Evolutionary conservation across 2,888 invertebrate species (phyloP).

Genomic region (Bedellia somnulentella): DNA sequence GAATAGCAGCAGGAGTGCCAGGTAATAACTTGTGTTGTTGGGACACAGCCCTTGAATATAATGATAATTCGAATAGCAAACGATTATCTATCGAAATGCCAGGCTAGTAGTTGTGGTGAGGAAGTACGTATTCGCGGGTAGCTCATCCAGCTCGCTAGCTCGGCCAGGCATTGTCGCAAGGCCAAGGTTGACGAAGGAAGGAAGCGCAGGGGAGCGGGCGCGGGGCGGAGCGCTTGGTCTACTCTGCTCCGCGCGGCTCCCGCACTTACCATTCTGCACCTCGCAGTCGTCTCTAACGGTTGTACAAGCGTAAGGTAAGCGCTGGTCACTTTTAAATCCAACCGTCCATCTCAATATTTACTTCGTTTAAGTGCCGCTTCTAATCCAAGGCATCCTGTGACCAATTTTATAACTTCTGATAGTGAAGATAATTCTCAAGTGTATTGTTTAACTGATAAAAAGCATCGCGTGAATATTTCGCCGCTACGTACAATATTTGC

Average conservation of each 20-base stretch:
- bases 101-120: too few relatives aligned
- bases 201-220: conserved; percentile 29
- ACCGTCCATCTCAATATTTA: too few relatives aligned
- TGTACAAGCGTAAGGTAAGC: conserved; percentile 60
- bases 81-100: too few relatives aligned
- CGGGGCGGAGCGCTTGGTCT: conserved; percentile 48
- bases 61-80: conserved; percentile 1
- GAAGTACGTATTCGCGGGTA: too few relatives aligned
- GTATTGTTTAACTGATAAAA: conserved; percentile 29
- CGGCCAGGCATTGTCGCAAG: conserved; percentile 20
- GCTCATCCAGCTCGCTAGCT: not conserved
- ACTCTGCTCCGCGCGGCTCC: conserved; percentile 53
- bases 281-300: conserved; percentile 61
- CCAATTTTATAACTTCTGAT: conserved; percentile 28
- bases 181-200: conserved; percentile 52
- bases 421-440: conserved; percentile 45
- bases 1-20: too few relatives aligned
- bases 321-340: conserved; percentile 33
- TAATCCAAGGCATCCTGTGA: conserved; percentile 33
- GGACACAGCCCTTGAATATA: not conserved
- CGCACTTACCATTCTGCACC: conserved; percentile 56
- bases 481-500: conserved; percentile 20
- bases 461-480: conserved; percentile 17
- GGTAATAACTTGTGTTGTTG: too few relatives aligned
- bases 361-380: too few relatives aligned